Evolutionary conservation across 2,888 invertebrate genomes (phyloP).

Genomic region (Calameuta filiformis): DNA sequence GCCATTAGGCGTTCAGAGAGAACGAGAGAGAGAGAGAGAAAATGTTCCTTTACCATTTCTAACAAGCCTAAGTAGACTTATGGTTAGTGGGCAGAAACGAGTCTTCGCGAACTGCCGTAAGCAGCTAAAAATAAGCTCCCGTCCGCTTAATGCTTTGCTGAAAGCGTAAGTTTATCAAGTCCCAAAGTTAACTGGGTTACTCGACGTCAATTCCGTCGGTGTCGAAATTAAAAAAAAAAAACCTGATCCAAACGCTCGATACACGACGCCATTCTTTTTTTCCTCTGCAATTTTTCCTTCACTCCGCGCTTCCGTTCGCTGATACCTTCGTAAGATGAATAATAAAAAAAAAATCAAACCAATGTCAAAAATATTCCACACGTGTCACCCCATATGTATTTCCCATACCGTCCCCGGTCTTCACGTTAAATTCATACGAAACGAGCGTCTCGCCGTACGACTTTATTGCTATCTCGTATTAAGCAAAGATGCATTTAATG

Average conservation of each 20-base stretch:
- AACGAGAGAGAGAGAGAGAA: background rate
- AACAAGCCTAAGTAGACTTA: constrained; percentile 6
- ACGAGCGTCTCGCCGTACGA: background rate
- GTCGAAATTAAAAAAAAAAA: background rate
- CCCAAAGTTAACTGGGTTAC: constrained; percentile 36
- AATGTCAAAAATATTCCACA: background rate
- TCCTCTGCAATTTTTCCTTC: too few species aligned
- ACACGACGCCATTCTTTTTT: too few species aligned
- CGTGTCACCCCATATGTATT: background rate
- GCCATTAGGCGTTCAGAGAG: background rate
- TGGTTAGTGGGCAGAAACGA: background rate
- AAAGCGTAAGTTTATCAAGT: constrained; percentile 35
- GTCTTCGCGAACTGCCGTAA: constrained; percentile 19
- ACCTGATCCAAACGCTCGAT: too few species aligned
- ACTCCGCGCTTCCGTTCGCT: too few species aligned
- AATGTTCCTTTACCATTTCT: background rate
- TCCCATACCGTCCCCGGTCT: background rate
- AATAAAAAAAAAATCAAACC: background rate
- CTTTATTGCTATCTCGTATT: constrained; percentile 51
- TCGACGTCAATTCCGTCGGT: background rate
- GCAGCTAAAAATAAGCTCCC: constrained; percentile 34
- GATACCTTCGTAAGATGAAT: background rate
- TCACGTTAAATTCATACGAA: background rate
- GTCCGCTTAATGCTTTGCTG: constrained; percentile 10
- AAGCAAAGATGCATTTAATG: constrained; percentile 54